A percentile compares a stretch with the other conserved stretches of the same genome.
Evolutionary conservation across 2,113 vertebrate genomes (phyloP).

Genomic region (Tringa solitaria): DNA sequence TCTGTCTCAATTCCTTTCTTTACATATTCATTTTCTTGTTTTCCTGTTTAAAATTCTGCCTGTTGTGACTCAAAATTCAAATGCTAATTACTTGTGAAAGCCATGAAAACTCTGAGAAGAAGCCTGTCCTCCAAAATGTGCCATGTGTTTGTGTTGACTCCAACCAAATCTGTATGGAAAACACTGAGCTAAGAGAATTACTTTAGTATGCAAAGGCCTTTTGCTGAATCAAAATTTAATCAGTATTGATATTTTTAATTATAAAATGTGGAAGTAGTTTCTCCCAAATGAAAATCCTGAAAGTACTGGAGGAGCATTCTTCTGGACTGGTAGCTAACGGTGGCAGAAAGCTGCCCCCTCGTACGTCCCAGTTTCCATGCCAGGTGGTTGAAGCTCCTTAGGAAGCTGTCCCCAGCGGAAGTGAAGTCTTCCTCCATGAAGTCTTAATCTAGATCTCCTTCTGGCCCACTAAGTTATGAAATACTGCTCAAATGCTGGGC

Average conservation of each 20-base stretch:
- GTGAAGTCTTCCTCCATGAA: background rate
- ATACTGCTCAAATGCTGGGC: background rate
- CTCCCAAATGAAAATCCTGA: background rate
- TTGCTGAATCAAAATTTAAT: background rate
- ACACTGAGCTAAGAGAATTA: background rate
- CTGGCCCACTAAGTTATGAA: background rate
- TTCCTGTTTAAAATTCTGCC: slow-evolving; percentile 23
- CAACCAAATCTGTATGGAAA: background rate
- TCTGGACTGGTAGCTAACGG: background rate
- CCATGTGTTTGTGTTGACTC: background rate
- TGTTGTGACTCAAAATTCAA: background rate
- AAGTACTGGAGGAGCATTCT: background rate
- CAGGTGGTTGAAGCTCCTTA: background rate
- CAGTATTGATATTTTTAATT: background rate
- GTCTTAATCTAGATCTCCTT: background rate
- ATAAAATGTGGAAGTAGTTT: background rate
- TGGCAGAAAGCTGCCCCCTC: background rate
- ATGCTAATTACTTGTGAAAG: background rate
- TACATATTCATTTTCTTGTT: background rate
- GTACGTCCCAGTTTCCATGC: background rate
- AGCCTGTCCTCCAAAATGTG: background rate
- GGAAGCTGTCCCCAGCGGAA: background rate
- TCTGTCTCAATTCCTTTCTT: background rate
- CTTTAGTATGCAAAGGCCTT: background rate
- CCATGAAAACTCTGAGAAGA: background rate